Evolutionary conservation across 1,140 invertebrate species (phyloP).

Genomic region (Euglossa dilemma): DNA sequence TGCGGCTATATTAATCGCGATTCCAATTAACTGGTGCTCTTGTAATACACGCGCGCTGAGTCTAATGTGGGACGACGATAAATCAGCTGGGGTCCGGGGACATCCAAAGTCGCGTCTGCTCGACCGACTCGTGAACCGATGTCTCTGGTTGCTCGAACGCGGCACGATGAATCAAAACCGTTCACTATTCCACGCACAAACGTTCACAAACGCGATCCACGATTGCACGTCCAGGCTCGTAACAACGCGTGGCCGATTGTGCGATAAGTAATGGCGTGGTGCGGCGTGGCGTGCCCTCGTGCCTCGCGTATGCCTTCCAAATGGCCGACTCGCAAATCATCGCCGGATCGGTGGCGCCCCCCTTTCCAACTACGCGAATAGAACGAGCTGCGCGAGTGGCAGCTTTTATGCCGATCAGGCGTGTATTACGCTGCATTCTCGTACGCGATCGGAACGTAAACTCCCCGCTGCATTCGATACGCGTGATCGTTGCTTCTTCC

Average conservation of each 20-base stretch:
- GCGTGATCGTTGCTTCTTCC: not conserved
- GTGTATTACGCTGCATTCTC: not conserved
- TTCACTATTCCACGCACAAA: slow-evolving; percentile 43
- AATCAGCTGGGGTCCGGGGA: slow-evolving; percentile 45
- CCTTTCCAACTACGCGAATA: slow-evolving; percentile 25
- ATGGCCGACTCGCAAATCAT: slow-evolving; percentile 55
- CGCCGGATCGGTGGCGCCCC: slow-evolving; percentile 10
- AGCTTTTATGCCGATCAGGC: slow-evolving; percentile 36
- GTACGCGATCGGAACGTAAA: slow-evolving; percentile 19
- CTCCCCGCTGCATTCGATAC: not conserved
- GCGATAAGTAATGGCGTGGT: slow-evolving; percentile 54
- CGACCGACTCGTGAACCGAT: not conserved
- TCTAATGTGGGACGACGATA: slow-evolving; percentile 57
- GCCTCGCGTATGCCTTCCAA: slow-evolving; percentile 44
- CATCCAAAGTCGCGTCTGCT: slow-evolving; percentile 20
- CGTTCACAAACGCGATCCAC: slow-evolving; percentile 47
- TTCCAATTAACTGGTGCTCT: slow-evolving; percentile 61
- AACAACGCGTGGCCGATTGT: slow-evolving; percentile 53
- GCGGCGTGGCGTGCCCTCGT: slow-evolving; percentile 24
- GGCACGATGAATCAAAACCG: slow-evolving; percentile 42
- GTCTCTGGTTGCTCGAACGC: not conserved
- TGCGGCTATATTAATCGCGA: slow-evolving; percentile 63
- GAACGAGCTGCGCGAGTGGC: not conserved
- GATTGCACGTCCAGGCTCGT: slow-evolving; percentile 55
- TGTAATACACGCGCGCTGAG: slow-evolving; percentile 51